Base-by-base conservation (phyloP, 92 coral and sea anemone genomes). In the Scolanthus callimorphus region DNA sequence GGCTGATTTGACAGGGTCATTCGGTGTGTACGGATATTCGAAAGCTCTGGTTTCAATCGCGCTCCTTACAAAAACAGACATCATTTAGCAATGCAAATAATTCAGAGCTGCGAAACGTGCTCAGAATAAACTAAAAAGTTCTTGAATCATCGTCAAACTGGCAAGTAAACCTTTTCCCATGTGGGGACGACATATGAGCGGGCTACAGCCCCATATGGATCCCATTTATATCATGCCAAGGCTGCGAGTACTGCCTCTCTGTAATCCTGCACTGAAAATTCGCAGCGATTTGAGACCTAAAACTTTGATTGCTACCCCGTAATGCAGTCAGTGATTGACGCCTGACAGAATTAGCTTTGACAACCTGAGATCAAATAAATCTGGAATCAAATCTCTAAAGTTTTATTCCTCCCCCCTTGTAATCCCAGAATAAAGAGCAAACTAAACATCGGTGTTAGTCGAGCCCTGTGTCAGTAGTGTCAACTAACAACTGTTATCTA, bases 11-110 rank as follows among this genome's bases (percentile, higher is more conserved):
- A n/a, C 55, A 62, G 66, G 28, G 46, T 55, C 67, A 53, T 69
- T 48, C 51, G 63, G 60, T 50, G 65, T 73, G 39, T 73, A 69
- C 69, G 67, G 50, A 23, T 68, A 45, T 46, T 19, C 62, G 20
- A 77, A 89, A 81, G 89, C 81, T 38, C 89, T 56, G 61, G 60
- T 86, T n/a, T n/a, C n/a, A n/a, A n/a, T n/a, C n/a, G n/a, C n/a
- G n/a, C n/a, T n/a, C n/a, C n/a, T n/a, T n/a, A n/a, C n/a, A n/a
- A n/a, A n/a, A n/a, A n/a, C n/a, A n/a, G n/a, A n/a, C n/a, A 34
- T 34, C 15, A 34, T 34, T 34, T 34, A 34, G 6, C 6, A 34
- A 34, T 6, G 43, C 43, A 34, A 34, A 34, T 34, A 34, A 15
- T 15, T 34, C 43, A 34, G 43, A 34, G 43, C 43, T 34, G 15